Evolutionary conservation across 2,888 invertebrate species (phyloP).

Genomic region (Hetaerina titia): DNA sequence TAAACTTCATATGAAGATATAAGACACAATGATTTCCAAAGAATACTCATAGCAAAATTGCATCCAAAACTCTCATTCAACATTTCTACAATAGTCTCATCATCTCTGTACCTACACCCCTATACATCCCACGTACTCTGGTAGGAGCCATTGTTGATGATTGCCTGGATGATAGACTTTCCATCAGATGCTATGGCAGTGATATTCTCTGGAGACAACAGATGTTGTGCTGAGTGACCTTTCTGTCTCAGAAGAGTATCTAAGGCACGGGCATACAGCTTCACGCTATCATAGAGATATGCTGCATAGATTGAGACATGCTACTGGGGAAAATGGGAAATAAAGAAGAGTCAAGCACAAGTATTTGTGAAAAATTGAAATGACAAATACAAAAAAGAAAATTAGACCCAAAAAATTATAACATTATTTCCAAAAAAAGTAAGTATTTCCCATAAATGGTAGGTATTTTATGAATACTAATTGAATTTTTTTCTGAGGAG

Average conservation of each 20-base stretch:
- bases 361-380: conserved; percentile 7
- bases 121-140: conserved; percentile 84
- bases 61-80: conserved; percentile 1
- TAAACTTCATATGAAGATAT: not conserved
- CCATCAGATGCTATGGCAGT: conserved; percentile 89
- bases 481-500: not conserved
- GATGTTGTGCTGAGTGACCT: conserved; percentile 3
- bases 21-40: not conserved
- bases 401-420: no score
- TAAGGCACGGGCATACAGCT: conserved; percentile 92
- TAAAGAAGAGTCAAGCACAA: conserved; percentile 68
- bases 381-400: no score
- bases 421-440: no score
- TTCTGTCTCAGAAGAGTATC: conserved; percentile 83
- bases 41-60: not conserved
- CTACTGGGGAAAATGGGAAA: conserved; percentile 78
- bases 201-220: conserved; percentile 80
- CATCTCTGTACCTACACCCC: conserved; percentile 34
- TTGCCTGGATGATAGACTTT: conserved; percentile 90
- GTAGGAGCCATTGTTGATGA: conserved; percentile 91
- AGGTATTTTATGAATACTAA: not conserved
- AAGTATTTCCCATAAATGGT: not conserved
- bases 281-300: conserved; percentile 96
- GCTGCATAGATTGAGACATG: conserved; percentile 95
- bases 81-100: conserved; percentile 22